Conservation (phyloP, 2,113 vertebrate species). For the Sturnira hondurensis region DNA sequence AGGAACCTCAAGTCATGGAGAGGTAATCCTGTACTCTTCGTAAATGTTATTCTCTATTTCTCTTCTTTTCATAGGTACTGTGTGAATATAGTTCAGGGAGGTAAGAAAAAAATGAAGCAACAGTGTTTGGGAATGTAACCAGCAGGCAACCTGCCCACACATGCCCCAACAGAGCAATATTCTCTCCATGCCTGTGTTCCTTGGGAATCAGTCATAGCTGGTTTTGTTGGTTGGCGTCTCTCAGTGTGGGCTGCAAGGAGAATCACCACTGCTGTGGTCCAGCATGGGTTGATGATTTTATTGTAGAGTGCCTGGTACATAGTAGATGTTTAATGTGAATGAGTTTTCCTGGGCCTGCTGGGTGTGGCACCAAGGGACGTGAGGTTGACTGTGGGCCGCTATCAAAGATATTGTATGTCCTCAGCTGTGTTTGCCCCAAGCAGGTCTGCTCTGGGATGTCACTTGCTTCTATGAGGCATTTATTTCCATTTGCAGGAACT, state of each 20-base stretch:
- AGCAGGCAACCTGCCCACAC: neutral
- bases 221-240: neutral
- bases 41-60: constrained; percentile 12
- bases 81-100: neutral
- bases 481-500: constrained; percentile 56
- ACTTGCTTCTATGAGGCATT: constrained; percentile 45
- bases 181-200: neutral
- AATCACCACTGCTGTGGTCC: neutral
- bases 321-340: neutral
- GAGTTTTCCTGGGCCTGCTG: neutral
- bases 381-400: neutral
- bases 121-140: neutral
- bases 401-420: neutral
- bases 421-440: neutral
- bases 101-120: neutral
- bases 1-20: neutral
- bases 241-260: neutral
- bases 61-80: neutral
- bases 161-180: neutral
- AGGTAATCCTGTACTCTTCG: neutral
- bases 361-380: neutral
- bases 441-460: neutral
- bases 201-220: neutral
- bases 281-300: neutral
- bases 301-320: neutral